Evolutionary conservation across 2,797 vertebrate species (phyloP), one percentile per base, ranked within the genome.

Genomic region (Pampus argenteus): DNA sequence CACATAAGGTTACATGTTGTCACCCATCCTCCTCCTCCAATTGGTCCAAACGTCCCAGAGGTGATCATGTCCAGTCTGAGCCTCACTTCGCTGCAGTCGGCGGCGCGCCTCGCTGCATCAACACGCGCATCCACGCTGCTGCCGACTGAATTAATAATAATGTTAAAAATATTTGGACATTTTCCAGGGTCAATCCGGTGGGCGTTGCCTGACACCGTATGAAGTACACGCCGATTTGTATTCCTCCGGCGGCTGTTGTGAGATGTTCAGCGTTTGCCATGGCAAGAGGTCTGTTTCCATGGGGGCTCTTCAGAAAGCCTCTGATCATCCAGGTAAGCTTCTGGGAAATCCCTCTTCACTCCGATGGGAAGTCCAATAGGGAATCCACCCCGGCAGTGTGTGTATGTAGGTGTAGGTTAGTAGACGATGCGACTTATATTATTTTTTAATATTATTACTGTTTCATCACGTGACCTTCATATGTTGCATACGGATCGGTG

Each of bases 201-300:
- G 73, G 68, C 76, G 83, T 64, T 20, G 36, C 44, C 70, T 74
- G 76, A 55, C 8, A 29, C 50, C 50, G 66, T 22, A 18, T 66
- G 55, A 69, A 68, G 65, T 26, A 49, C 1, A 15, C 26, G 59
- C 55, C 60, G 65, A 60, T 61, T 74, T 40, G 49, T 60, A 49
- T 55, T 48, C 62, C 73, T 60, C 34, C 57, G 22, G 66, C 83
- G 81, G 91, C 87, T 69, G 88, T 67, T 85, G 95, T 95, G 96
- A 96, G 94, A 96, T 96, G 95, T 88, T 85, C 86, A 76, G 91
- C 94, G 60, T 87, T 81, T 92, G 92, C 93, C 94, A 97, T 97
- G 97, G 97, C 96, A 81, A 95, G 94, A 91, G 92, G 90, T 93
- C 91, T 95, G 92, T 94, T 95, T 92, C 92, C 95, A 87, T 95